A percentile compares a stretch with the other conserved stretches of the same genome.
These are phyloP conservation scores for Fabriciana adippe DNA, from an alignment of 2,888 invertebrate species.

Conservation along the genomic window DNA sequence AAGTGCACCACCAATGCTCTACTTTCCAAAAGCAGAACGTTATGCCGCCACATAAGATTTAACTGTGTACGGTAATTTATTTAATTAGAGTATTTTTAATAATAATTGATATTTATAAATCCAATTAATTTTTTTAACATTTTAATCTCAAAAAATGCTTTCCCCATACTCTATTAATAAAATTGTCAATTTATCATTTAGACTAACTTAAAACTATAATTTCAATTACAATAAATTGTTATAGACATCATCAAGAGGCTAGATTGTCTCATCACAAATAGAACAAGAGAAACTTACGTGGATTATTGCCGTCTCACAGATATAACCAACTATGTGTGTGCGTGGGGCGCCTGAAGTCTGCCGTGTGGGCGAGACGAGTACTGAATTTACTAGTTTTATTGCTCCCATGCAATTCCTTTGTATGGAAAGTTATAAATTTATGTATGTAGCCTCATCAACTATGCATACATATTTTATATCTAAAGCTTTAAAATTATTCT, in stretches of 20 bases:
- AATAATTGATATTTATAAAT: not conserved
- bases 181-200: not conserved
- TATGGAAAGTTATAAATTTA: slow-evolving; percentile 54
- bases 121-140: too few relatives aligned
- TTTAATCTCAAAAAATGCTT: not conserved
- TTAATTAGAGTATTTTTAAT: slow-evolving; percentile 29
- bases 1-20: slow-evolving; percentile 69
- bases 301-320: slow-evolving; percentile 32
- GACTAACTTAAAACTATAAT: not conserved
- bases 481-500: not conserved
- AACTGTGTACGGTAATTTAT: slow-evolving; percentile 35
- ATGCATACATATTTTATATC: slow-evolving; percentile 17
- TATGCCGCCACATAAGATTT: slow-evolving; percentile 47
- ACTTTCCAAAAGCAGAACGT: slow-evolving; percentile 71
- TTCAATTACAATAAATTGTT: not conserved
- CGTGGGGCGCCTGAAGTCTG: slow-evolving; percentile 74
- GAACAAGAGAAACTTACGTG: slow-evolving; percentile 36
- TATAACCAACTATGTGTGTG: slow-evolving; percentile 40
- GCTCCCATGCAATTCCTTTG: slow-evolving; percentile 66
- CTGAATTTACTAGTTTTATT: slow-evolving; percentile 70
- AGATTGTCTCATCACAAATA: slow-evolving; percentile 34
- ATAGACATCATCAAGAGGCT: slow-evolving; percentile 10
- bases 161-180: not conserved
- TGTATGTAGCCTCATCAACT: slow-evolving; percentile 35
- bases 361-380: slow-evolving; percentile 68